Evolutionary conservation across 92 coral and sea anemone species (phyloP).

Genomic region (Epizoanthus rinbou): DNA sequence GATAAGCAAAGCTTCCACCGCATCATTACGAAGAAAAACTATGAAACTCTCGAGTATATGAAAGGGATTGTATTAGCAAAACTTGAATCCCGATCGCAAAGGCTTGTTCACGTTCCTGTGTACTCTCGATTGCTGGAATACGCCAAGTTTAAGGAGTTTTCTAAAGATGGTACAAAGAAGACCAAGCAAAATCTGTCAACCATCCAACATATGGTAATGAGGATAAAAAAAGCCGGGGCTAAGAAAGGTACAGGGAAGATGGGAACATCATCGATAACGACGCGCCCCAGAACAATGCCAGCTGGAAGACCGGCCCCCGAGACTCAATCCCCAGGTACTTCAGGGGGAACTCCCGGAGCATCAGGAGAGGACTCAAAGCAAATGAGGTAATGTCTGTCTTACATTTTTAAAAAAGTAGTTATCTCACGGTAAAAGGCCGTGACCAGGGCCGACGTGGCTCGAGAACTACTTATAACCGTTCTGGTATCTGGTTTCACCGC

Average conservation of each 20-base stretch:
- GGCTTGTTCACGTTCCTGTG: constrained; percentile 59
- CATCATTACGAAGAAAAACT: constrained; percentile 63
- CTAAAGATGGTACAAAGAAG: constrained; percentile 20
- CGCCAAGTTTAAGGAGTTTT: constrained; percentile 19
- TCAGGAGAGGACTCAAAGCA: background rate
- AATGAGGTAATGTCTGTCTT: constrained; percentile 11
- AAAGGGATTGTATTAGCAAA: constrained; percentile 57
- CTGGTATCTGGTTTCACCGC: too few species aligned
- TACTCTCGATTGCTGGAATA: constrained; percentile 61
- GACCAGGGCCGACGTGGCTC: too few species aligned
- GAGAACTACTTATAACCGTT: too few species aligned
- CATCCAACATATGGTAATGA: background rate
- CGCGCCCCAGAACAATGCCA: background rate
- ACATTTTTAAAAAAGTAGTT: background rate
- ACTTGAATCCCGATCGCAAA: constrained; percentile 53
- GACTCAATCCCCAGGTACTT: background rate
- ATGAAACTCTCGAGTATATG: constrained; percentile 64
- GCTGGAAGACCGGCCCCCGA: constrained; percentile 1
- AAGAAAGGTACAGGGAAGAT: background rate
- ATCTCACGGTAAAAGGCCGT: background rate
- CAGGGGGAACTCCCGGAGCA: background rate
- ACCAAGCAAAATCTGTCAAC: background rate
- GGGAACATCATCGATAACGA: background rate
- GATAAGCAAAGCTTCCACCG: constrained; percentile 79
- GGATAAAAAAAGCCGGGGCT: background rate